These are phyloP conservation scores for Megalurothrips usitatus DNA, from an alignment of 2,888 invertebrate species.

Conservation along the genomic window DNA sequence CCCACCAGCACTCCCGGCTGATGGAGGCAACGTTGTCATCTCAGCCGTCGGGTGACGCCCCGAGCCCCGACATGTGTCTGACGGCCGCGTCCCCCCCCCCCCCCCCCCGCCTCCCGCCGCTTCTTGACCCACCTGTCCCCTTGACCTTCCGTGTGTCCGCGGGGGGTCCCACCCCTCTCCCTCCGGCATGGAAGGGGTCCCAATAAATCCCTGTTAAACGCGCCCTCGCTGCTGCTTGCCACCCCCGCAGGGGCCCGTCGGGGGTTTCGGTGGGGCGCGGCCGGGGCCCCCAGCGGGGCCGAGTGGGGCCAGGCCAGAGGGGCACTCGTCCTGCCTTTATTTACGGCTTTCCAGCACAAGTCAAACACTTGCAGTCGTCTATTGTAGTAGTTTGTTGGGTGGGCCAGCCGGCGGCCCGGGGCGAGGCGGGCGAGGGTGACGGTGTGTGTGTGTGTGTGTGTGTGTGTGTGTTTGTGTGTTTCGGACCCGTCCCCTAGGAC, in stretches of 20 bases:
- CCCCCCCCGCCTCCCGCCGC: not conserved
- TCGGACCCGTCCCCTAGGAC: not conserved
- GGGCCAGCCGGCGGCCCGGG: not conserved
- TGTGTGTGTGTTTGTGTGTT: not conserved
- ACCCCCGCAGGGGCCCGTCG: not conserved
- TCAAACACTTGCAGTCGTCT: constrained; percentile 26
- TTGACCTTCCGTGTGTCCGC: too few relatives aligned
- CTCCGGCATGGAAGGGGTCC: not conserved
- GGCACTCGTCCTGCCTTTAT: constrained; percentile 10
- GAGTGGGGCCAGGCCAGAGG: not conserved
- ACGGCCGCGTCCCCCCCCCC: not conserved
- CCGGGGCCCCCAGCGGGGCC: not conserved
- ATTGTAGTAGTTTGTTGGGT: constrained; percentile 23
- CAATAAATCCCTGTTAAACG: constrained; percentile 24
- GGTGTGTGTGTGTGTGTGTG: not conserved
- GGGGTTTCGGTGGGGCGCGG: not conserved
- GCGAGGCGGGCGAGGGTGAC: not conserved
- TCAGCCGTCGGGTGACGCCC: not conserved
- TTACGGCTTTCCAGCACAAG: constrained; percentile 26
- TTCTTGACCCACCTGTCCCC: not conserved
- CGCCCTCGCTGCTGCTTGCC: constrained; percentile 23
- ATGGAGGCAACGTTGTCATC: constrained; percentile 12
- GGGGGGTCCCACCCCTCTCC: not conserved
- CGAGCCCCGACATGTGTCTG: constrained; percentile 7
- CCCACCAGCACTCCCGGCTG: not conserved